A percentile compares a stretch with the other conserved stretches of the same genome.
These are phyloP conservation scores for Eilema sororculum DNA, from an alignment of 2,888 invertebrate genomes.

Conservation along the genomic window DNA sequence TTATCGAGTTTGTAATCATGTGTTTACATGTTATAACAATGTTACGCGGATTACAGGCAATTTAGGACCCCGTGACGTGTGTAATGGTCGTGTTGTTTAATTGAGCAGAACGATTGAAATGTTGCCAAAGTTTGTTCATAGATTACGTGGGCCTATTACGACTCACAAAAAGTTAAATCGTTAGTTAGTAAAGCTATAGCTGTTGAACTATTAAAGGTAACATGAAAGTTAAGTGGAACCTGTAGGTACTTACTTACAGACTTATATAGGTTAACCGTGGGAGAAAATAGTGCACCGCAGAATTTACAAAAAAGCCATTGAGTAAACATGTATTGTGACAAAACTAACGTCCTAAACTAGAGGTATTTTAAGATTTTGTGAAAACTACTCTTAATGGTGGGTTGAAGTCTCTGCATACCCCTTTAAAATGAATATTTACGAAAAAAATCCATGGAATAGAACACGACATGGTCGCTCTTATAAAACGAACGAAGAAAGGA, in stretches of 20 bases:
- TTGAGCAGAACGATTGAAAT: neutral
- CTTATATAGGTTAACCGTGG: too few relatives aligned
- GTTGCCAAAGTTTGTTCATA: neutral
- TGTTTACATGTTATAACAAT: neutral
- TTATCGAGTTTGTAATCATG: constrained; percentile 4
- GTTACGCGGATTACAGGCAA: neutral
- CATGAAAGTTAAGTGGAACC: neutral
- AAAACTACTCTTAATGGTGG: too few relatives aligned
- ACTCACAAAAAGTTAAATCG: neutral
- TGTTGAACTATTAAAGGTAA: neutral
- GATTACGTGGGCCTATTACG: neutral
- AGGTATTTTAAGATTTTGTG: neutral
- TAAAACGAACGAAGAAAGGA: neutral
- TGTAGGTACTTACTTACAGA: too few relatives aligned
- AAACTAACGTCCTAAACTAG: neutral
- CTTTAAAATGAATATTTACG: too few relatives aligned
- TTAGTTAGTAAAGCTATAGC: neutral
- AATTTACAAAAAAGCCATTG: neutral
- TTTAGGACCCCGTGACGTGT: neutral
- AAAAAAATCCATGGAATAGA: too few relatives aligned
- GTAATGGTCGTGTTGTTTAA: neutral
- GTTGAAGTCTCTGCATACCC: too few relatives aligned
- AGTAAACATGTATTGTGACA: neutral
- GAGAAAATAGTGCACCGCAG: too few relatives aligned
- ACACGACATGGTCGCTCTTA: too few relatives aligned